Conservation (phyloP, 2,888 invertebrate species). For the Euplagia quadripunctaria region DNA sequence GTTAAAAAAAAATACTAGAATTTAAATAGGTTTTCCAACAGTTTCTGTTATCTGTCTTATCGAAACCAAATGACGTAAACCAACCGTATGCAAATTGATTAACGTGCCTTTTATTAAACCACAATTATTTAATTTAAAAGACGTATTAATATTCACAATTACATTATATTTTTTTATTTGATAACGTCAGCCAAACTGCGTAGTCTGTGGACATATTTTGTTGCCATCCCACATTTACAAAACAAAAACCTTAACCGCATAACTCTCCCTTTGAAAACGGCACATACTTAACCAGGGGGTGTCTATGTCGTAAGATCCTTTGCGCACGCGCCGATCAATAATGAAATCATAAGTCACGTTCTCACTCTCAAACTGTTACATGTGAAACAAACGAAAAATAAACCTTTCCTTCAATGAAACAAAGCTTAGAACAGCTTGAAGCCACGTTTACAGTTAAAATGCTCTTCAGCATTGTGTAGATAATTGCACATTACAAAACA, state of each 20-base stretch:
- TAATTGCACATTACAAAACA: slow-evolving; percentile 50
- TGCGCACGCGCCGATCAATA: slow-evolving; percentile 68
- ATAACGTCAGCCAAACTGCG: neutral
- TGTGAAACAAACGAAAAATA: slow-evolving; percentile 47
- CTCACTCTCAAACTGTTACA: slow-evolving; percentile 55
- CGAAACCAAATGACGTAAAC: too few species aligned
- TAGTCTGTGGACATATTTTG: neutral
- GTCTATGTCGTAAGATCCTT: slow-evolving; percentile 56
- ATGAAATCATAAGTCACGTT: slow-evolving; percentile 80
- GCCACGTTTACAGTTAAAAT: slow-evolving; percentile 20
- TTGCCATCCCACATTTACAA: neutral
- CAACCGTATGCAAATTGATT: too few species aligned
- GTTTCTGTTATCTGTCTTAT: neutral
- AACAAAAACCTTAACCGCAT: slow-evolving; percentile 7
- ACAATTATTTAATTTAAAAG: neutral
- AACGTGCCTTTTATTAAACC: neutral
- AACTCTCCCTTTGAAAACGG: slow-evolving; percentile 29
- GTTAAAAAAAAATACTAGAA: neutral
- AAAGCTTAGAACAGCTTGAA: slow-evolving; percentile 10
- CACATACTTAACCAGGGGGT: slow-evolving; percentile 56
- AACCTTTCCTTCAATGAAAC: neutral
- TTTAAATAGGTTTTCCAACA: neutral
- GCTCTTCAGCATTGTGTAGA: slow-evolving; percentile 48
- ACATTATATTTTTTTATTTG: neutral
- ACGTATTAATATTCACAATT: too few species aligned